Conservation (phyloP, 2,113 vertebrate genomes). For the Psephotus haematonotus region DNA sequence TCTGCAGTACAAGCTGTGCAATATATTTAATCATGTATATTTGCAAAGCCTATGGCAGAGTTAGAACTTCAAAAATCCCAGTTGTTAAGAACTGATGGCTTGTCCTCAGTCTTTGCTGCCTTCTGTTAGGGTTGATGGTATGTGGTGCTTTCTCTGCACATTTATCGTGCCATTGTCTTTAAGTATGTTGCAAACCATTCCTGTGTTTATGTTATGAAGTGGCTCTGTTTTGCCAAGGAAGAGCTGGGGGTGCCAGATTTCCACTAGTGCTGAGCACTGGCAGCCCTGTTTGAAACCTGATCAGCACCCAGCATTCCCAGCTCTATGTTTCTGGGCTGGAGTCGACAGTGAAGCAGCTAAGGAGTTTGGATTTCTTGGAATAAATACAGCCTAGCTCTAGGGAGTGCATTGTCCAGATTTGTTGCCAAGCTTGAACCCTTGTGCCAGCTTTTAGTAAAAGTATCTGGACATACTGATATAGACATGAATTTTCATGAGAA, state of each 20-base stretch:
- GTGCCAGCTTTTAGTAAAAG: not conserved
- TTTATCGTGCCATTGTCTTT: not conserved
- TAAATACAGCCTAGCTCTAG: not conserved
- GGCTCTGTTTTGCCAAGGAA: not conserved
- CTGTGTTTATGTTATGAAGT: not conserved
- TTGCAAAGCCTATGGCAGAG: not conserved
- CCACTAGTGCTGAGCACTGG: not conserved
- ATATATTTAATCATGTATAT: rapidly evolving
- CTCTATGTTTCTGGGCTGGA: not conserved
- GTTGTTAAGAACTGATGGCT: not conserved
- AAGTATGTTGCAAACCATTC: not conserved
- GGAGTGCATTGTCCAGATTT: not conserved
- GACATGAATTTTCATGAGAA: not conserved
- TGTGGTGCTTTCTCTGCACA: not conserved
- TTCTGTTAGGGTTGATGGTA: not conserved
- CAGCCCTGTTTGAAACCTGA: not conserved
- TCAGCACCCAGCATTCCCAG: not conserved
- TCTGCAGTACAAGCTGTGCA: not conserved
- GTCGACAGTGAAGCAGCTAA: not conserved
- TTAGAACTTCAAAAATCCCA: not conserved
- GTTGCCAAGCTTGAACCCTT: not conserved
- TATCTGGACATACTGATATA: not conserved
- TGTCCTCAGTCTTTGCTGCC: not conserved
- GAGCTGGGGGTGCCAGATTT: not conserved
- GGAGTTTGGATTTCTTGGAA: not conserved